Base-by-base conservation (phyloP, 2,113 vertebrate species). In the Cyprinodon brontotheroides region DNA sequence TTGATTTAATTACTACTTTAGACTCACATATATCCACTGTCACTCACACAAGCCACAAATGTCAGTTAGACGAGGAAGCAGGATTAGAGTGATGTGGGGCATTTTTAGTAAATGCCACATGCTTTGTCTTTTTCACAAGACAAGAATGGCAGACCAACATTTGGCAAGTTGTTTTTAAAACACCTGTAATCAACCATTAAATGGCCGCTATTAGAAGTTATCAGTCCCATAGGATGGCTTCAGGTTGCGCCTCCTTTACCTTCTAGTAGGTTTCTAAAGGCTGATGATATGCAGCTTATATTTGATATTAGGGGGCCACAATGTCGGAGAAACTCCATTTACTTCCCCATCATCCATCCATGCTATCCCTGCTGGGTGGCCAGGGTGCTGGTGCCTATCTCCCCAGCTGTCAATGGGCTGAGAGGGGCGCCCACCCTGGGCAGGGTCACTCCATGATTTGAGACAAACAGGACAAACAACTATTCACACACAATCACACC, bases 1-100 rank as follows among this genome's bases (percentile, higher is more conserved):
- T 83, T 86, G 88, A 87, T 88, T 90, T 87, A 89, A 91, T 92
- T 89, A 86, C 74, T 72, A 37, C 78, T 80, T 71, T 12, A 78
- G 71, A 86, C 87, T 65, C 68, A 59, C 82, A 87, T 89, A 82
- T 72, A 70, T 68, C 78, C 80, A 70, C 78, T 86, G 88, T 86
- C 89, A 82, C 79, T 88, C 88, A 81, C 65, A 72, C 80, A 64
- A 57, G 74, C 50, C 74, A 82, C 65, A 89, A 89, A 91, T 87
- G 87, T 75, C 84, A 90, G 38, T 81, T 53, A 74, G 77, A 67
- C 62, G 53, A 53, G 59, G 22, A 57, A 50, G 61, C 47, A 22
- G 70, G 85, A 81, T 76, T 83, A 72, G 65, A 67, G 70, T 36
- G 39, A 29, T 14, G 47, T 22, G 40, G 14, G 39, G 40, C 17